Evolutionary conservation across 2,888 invertebrate species (phyloP), one percentile per base, ranked within the genome.

Genomic region (Epirrhoe tristata): DNA sequence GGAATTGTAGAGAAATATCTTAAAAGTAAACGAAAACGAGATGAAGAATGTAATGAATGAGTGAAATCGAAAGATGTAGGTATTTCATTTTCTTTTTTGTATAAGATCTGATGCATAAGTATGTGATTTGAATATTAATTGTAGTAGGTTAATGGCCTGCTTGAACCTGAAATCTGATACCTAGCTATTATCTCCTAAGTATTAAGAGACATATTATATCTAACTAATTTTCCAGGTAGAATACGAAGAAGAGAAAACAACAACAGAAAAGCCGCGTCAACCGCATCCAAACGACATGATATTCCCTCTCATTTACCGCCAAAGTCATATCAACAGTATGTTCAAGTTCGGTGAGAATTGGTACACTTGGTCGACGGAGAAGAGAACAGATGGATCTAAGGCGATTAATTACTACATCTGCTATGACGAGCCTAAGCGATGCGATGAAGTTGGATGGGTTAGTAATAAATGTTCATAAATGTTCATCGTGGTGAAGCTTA

Each of bases 361-460:
- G 93, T 93, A 92, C 74, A 93, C 93, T 17, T 93, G 93, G 93
- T 87, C 91, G 1, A 84, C 83, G 0, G 92, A 93, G 69, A 90
- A 88, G 61, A 78, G 90, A 7, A 77, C 82, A 0, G 93, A 93
- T 62, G 92, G 92, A 1, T 88, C 93, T 0, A 90, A 87, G 51
- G 88, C 83, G 0, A 79, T 82, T 16, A 90, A 85, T 69, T 93
- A 93, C 76, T 93, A 86, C 71, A 83, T 91, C 58, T 93, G 93
- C 69, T 91, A 89, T 63, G 92, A 93, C 48, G 93, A 93, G 69
- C 93, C 93, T 3, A 92, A 91, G 71, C 89, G 80, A 48, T 93
- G 93, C 74, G 93, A 93, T 70, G 92, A 93, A 36, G 79, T 92
- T 57, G 93, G 93, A 74, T 93, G 93, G 93, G 93, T 92, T 82